phyloP scores from a whole-genome alignment of 2,888 invertebrate genomes.

The Acanthacorydalis orientalis region DNA sequence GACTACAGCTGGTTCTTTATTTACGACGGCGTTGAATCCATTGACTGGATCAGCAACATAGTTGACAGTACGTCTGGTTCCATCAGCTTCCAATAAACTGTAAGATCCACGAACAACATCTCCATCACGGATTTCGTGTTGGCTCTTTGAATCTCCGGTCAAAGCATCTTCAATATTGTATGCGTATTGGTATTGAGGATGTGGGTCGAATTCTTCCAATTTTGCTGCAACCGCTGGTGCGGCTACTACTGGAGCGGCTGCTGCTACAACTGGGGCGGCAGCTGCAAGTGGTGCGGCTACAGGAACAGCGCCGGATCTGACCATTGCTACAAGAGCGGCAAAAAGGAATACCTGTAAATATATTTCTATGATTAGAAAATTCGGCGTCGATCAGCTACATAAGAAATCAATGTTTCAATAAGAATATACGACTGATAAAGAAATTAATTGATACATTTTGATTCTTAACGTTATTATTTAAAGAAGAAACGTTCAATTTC shows the following conservation, averaged over 20 bases:
- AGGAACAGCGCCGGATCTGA: slow-evolving; percentile 16
- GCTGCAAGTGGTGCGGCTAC: slow-evolving; percentile 19
- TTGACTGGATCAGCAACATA: slow-evolving; percentile 42
- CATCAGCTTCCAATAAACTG: slow-evolving; percentile 37
- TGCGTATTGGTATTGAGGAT: slow-evolving; percentile 30
- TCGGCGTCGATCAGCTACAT: too few relatives aligned
- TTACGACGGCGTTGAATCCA: slow-evolving; percentile 46
- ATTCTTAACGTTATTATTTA: too few relatives aligned
- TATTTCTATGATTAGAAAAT: too few relatives aligned
- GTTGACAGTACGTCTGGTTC: slow-evolving; percentile 33
- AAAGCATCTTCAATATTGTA: slow-evolving; percentile 32
- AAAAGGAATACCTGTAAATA: slow-evolving; percentile 5
- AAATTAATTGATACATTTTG: too few relatives aligned
- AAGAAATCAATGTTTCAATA: too few relatives aligned
- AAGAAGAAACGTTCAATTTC: too few relatives aligned
- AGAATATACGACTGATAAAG: too few relatives aligned
- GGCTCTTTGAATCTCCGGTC: slow-evolving; percentile 31
- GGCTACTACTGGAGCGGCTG: slow-evolving; percentile 9
- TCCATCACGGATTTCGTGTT: slow-evolving; percentile 33
- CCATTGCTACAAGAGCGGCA: slow-evolving; percentile 13
- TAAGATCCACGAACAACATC: slow-evolving; percentile 40
- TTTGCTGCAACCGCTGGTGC: slow-evolving; percentile 1
- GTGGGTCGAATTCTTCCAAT: slow-evolving; percentile 6
- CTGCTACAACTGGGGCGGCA: slow-evolving; percentile 12
- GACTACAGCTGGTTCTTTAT: slow-evolving; percentile 35